phyloP scores from a whole-genome alignment of 1,140 invertebrate genomes.

The Artemia franciscana region DNA sequence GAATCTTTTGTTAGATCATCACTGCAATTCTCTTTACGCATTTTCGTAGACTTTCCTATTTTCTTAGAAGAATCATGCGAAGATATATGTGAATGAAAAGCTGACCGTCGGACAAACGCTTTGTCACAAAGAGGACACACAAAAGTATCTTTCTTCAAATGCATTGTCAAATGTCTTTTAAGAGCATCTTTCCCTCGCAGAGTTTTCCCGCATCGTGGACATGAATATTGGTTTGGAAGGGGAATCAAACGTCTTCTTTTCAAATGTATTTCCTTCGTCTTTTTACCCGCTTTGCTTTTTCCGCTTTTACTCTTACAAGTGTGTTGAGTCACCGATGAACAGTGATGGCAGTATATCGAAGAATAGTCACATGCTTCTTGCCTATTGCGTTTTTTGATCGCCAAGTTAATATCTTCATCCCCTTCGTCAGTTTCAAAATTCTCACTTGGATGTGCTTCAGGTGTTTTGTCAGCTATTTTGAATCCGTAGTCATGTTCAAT shows the following conservation, averaged over 20 bases:
- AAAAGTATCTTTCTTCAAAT: constrained; percentile 14
- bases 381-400: not conserved
- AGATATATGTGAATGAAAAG: not conserved
- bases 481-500: not conserved
- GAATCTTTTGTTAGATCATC: too few species aligned
- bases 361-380: not conserved
- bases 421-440: not conserved
- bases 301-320: not conserved
- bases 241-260: not conserved
- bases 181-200: constrained; percentile 14
- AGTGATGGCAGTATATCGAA: not conserved
- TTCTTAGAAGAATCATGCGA: not conserved
- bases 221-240: not conserved
- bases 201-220: not conserved
- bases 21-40: too few species aligned
- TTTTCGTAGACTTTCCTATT: too few species aligned
- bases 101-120: not conserved
- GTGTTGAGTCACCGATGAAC: not conserved
- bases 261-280: not conserved
- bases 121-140: not conserved
- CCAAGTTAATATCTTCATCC: not conserved
- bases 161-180: constrained; percentile 22
- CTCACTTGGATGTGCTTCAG: not conserved
- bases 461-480: not conserved
- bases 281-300: not conserved